These are phyloP conservation scores for Catagonus wagneri DNA, from an alignment of 2,113 vertebrate genomes.

Conservation along the genomic window DNA sequence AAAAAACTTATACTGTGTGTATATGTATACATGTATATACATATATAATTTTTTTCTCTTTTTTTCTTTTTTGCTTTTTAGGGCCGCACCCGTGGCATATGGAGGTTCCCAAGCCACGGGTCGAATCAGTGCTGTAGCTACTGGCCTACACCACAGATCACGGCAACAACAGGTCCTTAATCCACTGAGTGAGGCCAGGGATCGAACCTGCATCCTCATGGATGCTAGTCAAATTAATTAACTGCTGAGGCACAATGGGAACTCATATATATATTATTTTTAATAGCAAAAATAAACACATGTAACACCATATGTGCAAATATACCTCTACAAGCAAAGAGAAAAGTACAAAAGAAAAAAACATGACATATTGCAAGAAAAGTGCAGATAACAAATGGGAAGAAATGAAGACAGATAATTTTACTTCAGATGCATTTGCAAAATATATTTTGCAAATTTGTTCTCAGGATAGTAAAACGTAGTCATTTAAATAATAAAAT, in stretches of 20 bases:
- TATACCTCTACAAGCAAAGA: not conserved
- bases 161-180: too few species aligned
- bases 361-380: not conserved
- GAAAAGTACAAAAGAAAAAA: conserved; percentile 33
- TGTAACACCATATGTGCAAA: not conserved
- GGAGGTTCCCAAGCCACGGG: too few species aligned
- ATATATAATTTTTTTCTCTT: too few species aligned
- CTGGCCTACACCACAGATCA: too few species aligned
- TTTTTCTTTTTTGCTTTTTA: too few species aligned
- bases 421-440: not conserved
- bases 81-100: too few species aligned
- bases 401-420: not conserved
- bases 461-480: not conserved
- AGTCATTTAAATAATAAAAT: not conserved
- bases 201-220: too few species aligned
- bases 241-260: too few species aligned
- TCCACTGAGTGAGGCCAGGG: too few species aligned
- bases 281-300: not conserved
- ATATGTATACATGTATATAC: not conserved
- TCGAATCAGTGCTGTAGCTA: too few species aligned
- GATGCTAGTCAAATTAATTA: too few species aligned
- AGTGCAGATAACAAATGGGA: not conserved
- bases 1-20: not conserved
- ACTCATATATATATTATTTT: not conserved
- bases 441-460: too few species aligned